Evolutionary conservation across 53 echinoderm and acorn worm genomes (phyloP).

Genomic region (Holothuria scabra): DNA sequence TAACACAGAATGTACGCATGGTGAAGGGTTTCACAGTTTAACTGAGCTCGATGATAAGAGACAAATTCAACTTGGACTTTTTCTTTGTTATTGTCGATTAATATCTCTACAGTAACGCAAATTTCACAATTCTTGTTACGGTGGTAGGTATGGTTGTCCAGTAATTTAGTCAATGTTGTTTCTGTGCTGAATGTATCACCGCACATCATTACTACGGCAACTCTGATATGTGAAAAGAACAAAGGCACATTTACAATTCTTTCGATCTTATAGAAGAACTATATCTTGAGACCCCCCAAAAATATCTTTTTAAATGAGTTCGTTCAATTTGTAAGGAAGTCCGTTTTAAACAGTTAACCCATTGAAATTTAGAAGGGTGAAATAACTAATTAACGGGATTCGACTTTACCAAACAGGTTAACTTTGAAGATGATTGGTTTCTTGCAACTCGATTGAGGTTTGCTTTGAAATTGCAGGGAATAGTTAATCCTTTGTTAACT

Average conservation of each 20-base stretch:
- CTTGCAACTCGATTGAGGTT: too few relatives aligned
- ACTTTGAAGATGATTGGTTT: too few relatives aligned
- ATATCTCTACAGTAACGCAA: conserved; percentile 66
- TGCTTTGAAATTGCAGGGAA: too few relatives aligned
- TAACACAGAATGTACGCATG: conserved; percentile 91
- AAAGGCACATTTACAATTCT: background rate
- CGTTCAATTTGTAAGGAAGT: too few relatives aligned
- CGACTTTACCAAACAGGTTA: too few relatives aligned
- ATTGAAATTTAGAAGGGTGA: too few relatives aligned
- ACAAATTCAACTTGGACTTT: conserved; percentile 77
- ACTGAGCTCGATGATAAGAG: conserved; percentile 79
- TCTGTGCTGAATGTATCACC: conserved; percentile 79
- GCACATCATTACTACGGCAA: conserved; percentile 87
- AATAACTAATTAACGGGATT: too few relatives aligned
- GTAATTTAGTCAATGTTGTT: conserved; percentile 69
- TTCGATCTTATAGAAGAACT: too few relatives aligned
- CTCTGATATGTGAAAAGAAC: conserved; percentile 45
- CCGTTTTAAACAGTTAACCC: too few relatives aligned
- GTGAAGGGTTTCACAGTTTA: conserved; percentile 63
- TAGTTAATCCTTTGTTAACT: too few relatives aligned
- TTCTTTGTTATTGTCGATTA: conserved; percentile 70
- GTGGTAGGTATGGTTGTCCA: conserved; percentile 58
- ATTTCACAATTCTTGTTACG: conserved; percentile 42
- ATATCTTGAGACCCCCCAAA: too few relatives aligned
- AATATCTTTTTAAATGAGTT: too few relatives aligned